phyloP scores from a whole-genome alignment of 1,140 invertebrate species.

The Camponotus pennsylvanicus region DNA sequence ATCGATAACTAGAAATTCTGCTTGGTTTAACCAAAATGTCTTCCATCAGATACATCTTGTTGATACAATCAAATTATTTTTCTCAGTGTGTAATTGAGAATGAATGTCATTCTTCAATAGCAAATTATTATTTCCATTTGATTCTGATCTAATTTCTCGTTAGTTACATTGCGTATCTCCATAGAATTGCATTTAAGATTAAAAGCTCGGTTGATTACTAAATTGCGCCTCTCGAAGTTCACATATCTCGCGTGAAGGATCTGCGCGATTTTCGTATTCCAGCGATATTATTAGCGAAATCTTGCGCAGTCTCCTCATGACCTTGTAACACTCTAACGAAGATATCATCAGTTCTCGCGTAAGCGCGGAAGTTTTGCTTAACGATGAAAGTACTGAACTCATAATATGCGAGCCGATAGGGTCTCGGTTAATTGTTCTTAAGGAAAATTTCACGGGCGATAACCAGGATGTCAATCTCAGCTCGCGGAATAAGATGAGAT shows the following conservation, averaged over 20 bases:
- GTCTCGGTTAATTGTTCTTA: slow-evolving; percentile 78
- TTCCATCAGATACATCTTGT: too few relatives aligned
- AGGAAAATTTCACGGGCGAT: slow-evolving; percentile 79
- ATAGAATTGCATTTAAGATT: slow-evolving; percentile 3
- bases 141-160: slow-evolving; percentile 1
- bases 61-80: too few relatives aligned
- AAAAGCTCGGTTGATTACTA: not conserved
- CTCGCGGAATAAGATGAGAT: slow-evolving; percentile 71
- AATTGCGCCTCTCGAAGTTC: not conserved
- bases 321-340: slow-evolving; percentile 59
- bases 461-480: slow-evolving; percentile 76
- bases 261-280: slow-evolving; percentile 20
- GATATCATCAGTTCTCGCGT: slow-evolving; percentile 62
- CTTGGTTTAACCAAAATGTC: too few relatives aligned
- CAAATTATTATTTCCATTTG: not conserved
- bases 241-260: slow-evolving; percentile 16
- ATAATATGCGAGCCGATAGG: slow-evolving; percentile 72
- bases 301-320: slow-evolving; percentile 35
- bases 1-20: too few relatives aligned
- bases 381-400: slow-evolving; percentile 78
- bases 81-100: too few relatives aligned
- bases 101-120: not conserved
- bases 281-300: slow-evolving; percentile 43
- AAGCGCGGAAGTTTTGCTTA: slow-evolving; percentile 77
- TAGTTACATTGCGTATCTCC: not conserved